phyloP scores from a whole-genome alignment of 2,797 vertebrate genomes.

The Dallia pectoralis region DNA sequence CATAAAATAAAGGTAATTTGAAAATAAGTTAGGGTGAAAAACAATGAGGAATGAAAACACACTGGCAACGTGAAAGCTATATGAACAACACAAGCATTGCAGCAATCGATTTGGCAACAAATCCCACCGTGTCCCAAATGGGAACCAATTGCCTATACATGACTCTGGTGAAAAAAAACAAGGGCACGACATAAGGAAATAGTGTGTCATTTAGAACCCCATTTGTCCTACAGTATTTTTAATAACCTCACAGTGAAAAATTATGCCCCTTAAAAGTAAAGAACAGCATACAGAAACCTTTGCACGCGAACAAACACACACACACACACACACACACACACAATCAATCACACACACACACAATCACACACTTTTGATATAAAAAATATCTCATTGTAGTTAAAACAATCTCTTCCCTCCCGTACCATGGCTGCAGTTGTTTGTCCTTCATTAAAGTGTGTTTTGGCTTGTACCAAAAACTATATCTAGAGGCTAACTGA shows the following conservation, averaged over 20 bases:
- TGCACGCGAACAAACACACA: slow-evolving; percentile 9
- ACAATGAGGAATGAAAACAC: slow-evolving; percentile 61
- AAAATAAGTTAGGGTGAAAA: slow-evolving; percentile 39
- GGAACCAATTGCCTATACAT: background rate
- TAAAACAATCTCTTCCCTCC: slow-evolving; percentile 57
- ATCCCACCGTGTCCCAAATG: slow-evolving; percentile 16
- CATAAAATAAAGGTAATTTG: slow-evolving; percentile 38
- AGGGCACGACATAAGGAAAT: background rate
- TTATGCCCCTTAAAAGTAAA: slow-evolving; percentile 68
- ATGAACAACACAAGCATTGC: slow-evolving; percentile 51
- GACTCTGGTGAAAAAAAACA: background rate
- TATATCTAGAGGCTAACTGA: slow-evolving; percentile 45
- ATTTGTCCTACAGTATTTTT: slow-evolving; percentile 66
- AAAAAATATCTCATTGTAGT: slow-evolving; percentile 57
- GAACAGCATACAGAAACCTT: slow-evolving; percentile 52
- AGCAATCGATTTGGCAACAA: slow-evolving; percentile 75
- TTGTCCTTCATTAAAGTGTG: slow-evolving; percentile 53
- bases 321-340: slow-evolving; percentile 25
- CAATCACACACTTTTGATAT: slow-evolving; percentile 37
- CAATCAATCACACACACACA: slow-evolving; percentile 25
- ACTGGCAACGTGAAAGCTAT: slow-evolving; percentile 59
- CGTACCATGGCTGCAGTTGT: slow-evolving; percentile 49
- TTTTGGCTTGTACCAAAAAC: slow-evolving; percentile 59
- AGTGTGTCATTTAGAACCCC: slow-evolving; percentile 1
- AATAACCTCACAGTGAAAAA: slow-evolving; percentile 80